These are phyloP conservation scores for Rhadina sibilatrix DNA, from an alignment of 2,113 vertebrate species.

Conservation along the genomic window DNA sequence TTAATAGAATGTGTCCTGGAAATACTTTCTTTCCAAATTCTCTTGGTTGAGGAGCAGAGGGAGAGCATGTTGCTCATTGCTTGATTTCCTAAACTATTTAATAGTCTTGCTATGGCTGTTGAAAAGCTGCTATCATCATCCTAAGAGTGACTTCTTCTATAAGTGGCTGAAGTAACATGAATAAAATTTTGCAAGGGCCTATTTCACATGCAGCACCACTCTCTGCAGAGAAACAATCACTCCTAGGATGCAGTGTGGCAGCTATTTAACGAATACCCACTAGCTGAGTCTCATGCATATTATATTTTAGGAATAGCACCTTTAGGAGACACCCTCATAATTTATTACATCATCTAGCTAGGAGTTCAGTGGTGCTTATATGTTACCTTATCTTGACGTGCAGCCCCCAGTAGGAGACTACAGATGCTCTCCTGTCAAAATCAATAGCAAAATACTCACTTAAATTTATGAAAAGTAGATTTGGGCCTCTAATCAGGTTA, in stretches of 20 bases:
- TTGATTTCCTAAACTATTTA: not conserved
- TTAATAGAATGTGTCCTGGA: not conserved
- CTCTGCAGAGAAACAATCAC: not conserved
- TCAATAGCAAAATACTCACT: not conserved
- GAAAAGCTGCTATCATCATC: not conserved
- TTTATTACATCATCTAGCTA: not conserved
- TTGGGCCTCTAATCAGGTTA: not conserved
- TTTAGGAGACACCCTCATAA: not conserved
- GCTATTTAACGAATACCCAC: not conserved
- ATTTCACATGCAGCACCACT: not conserved
- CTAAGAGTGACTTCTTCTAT: not conserved
- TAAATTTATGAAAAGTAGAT: not conserved
- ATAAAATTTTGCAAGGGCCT: not conserved
- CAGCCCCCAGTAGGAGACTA: not conserved
- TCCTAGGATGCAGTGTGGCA: not conserved
- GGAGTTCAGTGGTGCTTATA: not conserved
- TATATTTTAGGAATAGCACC: not conserved
- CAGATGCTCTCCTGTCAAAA: not conserved
- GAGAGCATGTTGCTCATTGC: not conserved
- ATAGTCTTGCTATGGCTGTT: not conserved
- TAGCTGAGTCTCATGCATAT: not conserved
- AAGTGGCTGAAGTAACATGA: not conserved
- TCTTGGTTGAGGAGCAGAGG: not conserved
- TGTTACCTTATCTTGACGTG: not conserved
- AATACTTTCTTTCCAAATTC: not conserved